These are phyloP conservation scores for Andrena praecox DNA, from an alignment of 2,888 invertebrate species.

Conservation along the genomic window DNA sequence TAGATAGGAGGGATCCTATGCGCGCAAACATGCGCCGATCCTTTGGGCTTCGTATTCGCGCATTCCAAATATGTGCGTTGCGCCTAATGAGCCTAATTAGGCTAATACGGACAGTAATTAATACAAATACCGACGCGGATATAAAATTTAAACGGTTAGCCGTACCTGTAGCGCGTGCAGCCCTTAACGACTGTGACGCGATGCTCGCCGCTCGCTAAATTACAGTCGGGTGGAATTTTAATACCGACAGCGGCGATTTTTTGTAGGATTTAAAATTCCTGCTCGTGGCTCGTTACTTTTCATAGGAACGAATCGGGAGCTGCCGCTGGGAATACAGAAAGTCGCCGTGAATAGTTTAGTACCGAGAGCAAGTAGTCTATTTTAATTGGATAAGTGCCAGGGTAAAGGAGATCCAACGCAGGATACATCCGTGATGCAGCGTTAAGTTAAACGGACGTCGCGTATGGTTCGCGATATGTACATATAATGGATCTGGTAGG, in stretches of 20 bases:
- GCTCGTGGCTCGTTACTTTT: not conserved
- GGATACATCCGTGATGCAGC: slow-evolving; percentile 16
- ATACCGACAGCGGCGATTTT: slow-evolving; percentile 1
- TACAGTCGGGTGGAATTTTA: slow-evolving; percentile 17
- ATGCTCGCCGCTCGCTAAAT: not conserved
- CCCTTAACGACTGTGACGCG: slow-evolving; percentile 28
- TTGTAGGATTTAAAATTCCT: not conserved
- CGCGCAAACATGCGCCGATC: slow-evolving; percentile 17
- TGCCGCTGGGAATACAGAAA: no score
- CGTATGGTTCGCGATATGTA: not conserved
- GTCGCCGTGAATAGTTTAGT: not conserved
- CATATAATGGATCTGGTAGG: slow-evolving; percentile 30
- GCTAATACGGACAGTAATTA: slow-evolving; percentile 52
- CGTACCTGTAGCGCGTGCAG: not conserved
- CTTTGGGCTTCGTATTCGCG: slow-evolving; percentile 29
- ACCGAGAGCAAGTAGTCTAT: not conserved
- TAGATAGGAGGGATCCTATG: not conserved
- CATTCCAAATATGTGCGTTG: slow-evolving; percentile 48
- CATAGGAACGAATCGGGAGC: not conserved
- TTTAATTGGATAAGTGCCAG: slow-evolving; percentile 25
- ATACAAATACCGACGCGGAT: slow-evolving; percentile 45
- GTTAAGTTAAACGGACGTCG: slow-evolving; percentile 18
- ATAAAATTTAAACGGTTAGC: slow-evolving; percentile 41
- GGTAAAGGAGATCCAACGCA: slow-evolving; percentile 1
- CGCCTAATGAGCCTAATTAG: slow-evolving; percentile 57